phyloP scores from a whole-genome alignment of 2,113 vertebrate species.

The Pseudopodoces humilis region DNA sequence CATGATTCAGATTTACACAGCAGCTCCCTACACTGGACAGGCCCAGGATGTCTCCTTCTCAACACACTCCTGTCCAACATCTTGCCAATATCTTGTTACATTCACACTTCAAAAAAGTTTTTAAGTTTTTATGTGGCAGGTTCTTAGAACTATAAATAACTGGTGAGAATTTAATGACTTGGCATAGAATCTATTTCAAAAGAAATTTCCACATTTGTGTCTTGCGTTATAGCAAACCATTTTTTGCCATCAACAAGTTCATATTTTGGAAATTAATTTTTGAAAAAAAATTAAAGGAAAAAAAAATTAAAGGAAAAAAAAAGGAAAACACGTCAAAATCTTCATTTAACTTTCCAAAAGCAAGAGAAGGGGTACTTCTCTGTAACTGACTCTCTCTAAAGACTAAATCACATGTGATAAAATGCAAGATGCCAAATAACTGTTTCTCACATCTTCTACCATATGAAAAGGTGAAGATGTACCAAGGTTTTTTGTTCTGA shows the following conservation, averaged over 20 bases:
- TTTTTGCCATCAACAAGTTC: not conserved
- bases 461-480: not conserved
- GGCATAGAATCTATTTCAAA: not conserved
- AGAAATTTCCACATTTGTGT: not conserved
- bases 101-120: not conserved
- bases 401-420: not conserved
- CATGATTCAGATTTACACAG: rapidly evolving
- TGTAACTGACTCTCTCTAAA: not conserved
- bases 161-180: not conserved
- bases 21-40: not conserved
- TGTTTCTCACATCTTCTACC: not conserved
- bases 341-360: not conserved
- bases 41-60: not conserved
- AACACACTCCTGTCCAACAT: not conserved
- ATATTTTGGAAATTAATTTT: not conserved
- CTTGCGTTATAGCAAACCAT: not conserved
- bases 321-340: not conserved
- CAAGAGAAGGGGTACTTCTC: not conserved
- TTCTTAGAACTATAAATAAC: not conserved
- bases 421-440: not conserved
- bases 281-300: not conserved
- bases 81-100: not conserved
- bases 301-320: not conserved
- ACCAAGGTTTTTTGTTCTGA: not conserved
- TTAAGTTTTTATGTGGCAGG: not conserved